Evolutionary conservation across 2,888 invertebrate genomes (phyloP), one percentile per base, ranked within the genome.

Genomic region (Ypsolopha sequella): DNA sequence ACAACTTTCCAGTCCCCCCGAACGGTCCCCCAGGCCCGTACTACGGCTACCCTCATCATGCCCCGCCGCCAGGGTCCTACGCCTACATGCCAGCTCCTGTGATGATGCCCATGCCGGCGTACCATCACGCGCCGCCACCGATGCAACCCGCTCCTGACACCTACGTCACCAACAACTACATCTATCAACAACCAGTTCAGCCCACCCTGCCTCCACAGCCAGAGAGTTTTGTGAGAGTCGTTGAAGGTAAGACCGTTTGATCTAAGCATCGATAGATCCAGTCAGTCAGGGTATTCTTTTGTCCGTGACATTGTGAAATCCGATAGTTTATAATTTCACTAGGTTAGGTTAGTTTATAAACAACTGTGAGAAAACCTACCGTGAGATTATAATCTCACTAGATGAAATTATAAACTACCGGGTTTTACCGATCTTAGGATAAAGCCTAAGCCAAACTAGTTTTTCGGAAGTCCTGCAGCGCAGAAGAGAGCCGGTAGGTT

Each of bases 71-170:
- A 8, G 38, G 51, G 9, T 14, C 36, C 1, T 51, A 43, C 52
- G 55, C 77, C 0, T 82, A 76, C 61, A 61, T 82, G n/a, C 80
- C 80, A 0, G 56, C 81, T 0, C 80, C 80, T 0, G 69, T 80
- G 7, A 69, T 80, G 71, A 73, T 81, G 76, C 81, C 82, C 1
- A 56, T 69, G 51, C 77, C 81, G 76, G 81, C 82, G 51, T 78
- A 76, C 60, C 73, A 68, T 0, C 73, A 68, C 4, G 64, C 60
- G 2, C 63, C 60, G 2, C 65, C 59, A 35, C 53, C 54, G 41
- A 6, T 48, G 49, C 36, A 43, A 2, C 62, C 62, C 6, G 58
- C 58, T 7, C 59, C 53, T 8, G 45, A 55, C 7, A 73, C 75
- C 0, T 73, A 70, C 56, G 68, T 80, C 58, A 80, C 76, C 39